Evolutionary conservation across 2,797 vertebrate genomes (phyloP), one percentile per base, ranked within the genome.

Genomic region (Lates japonicus): DNA sequence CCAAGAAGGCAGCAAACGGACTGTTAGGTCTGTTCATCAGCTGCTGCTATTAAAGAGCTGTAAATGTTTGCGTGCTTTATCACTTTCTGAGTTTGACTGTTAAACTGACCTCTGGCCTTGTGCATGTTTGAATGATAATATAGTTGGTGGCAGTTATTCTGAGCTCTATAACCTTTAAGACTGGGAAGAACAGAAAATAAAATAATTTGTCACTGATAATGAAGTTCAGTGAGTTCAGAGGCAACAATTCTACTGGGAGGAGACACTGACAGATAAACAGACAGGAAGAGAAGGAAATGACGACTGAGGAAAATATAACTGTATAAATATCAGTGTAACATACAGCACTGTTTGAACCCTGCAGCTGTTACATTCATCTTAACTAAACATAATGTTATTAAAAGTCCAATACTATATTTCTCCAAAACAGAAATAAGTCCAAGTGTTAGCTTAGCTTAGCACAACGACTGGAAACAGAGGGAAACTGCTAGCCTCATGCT

Each of bases 131-230:
- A 25, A 25, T 20, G 70, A 73, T 55, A 48, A 29, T 22, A 13
- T 7, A 35, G 25, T 33, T 2, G 46, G 19, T 11, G 16, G 17
- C 22, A 7, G 51, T 14, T 52, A 22, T 22, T 52, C 52, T 7
- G 48, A 42, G 37, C 33, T 22, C 37, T 19, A 0, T 37, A 3
- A 57, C 17, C 33, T 74, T 73, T 65, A 12, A 72, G 42, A 52
- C 55, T 31, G 31, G 37, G 68, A 4, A 62, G 37, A 29, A 44
- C 7, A 80, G 61, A 48, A 72, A 48, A 74, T 61, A 29, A 4
- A 85, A 61, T 9, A 9, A 74, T 83, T 22, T 51, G 51, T 79
- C 58, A 51, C 46, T 70, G 86, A 86, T 88, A 74, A 70, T 61
- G 52, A 73, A 55, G 78, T 74, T 79, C 35, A 58, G 39, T 0